Evolutionary conservation across 2,797 vertebrate genomes (phyloP), one percentile per base, ranked within the genome.

Genomic region (Corythornis leucogaster): DNA sequence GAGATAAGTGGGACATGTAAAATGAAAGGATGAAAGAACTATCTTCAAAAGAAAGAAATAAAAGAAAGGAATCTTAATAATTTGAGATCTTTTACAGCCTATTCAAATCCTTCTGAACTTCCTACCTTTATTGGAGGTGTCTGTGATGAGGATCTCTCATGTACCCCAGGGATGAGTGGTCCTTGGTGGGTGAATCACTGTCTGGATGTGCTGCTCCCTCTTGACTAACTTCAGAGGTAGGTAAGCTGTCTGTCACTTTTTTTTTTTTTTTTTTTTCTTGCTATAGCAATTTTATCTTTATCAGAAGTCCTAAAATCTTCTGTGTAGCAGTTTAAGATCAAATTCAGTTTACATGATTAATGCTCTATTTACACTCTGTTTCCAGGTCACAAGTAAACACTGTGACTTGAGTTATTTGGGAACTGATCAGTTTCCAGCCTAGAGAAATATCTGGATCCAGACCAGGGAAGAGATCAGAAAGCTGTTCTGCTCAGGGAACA

Each of bases 261-360:
- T 30, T 17, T 26, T 53, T 54, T 70, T 40, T 38, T 63, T 61
- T 51, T 30, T 18, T n/a, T 53, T 69, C 18, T 54, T 70, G 25
- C 51, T 54, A 2, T 35, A 24, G 18, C 6, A 64, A 64, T 53
- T 70, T 12, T 63, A 20, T 30, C 43, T 17, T 69, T n/a, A 35
- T 11, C 15, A 28, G 31, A 85, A 46, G 14, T 28, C 38, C 62
- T 19, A 8, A 69, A 57, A 46, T 15, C 8, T 53, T 45, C 48
- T 64, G 11, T 21, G 55, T 48, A 38, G 38, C 5, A 6, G 7
- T 33, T 58, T 42, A 51, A 33, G 25, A 22, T 40, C 51, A 63
- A 38, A n/a, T 9, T 63, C 24, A 6, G 28, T 30, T 61, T 18
- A 38, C 2, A 8, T 0, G 5, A 31, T 1, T 31, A 40, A 28